Percentiles rank a stretch among this genome's conserved stretches.
Conservation (phyloP, 2,113 vertebrate genomes). For the Laticauda colubrina region DNA sequence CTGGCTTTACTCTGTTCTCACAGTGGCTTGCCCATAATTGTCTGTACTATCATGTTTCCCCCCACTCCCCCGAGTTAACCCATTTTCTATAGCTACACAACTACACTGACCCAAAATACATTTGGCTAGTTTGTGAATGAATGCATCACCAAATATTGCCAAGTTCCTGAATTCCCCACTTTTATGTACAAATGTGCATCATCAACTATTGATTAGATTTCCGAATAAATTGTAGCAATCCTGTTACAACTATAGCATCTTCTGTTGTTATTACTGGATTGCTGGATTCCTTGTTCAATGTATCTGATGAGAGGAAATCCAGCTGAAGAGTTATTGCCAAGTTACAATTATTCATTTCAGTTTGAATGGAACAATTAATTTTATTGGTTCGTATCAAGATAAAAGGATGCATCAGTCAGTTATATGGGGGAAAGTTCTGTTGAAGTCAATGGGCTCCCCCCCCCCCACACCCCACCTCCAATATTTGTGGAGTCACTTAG, state of each 20-base stretch:
- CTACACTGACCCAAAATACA: background rate
- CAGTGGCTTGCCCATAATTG: background rate
- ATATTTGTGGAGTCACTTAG: background rate
- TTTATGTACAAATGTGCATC: background rate
- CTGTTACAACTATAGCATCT: background rate
- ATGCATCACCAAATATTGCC: background rate
- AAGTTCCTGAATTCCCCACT: background rate
- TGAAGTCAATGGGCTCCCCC: background rate
- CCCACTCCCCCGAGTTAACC: background rate
- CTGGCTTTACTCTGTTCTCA: background rate
- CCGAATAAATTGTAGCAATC: background rate
- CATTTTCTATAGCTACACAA: background rate
- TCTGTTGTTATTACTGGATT: background rate
- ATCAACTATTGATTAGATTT: background rate
- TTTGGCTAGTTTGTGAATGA: background rate
- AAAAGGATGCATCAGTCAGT: background rate
- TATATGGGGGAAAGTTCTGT: background rate
- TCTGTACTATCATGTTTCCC: background rate
- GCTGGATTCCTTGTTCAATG: background rate
- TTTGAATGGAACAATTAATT: background rate
- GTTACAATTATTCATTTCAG: background rate
- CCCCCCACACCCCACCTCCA: accelerated
- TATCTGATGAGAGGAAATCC: background rate
- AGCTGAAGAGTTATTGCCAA: background rate
- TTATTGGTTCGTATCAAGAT: background rate